phyloP scores from a whole-genome alignment of 1,140 invertebrate species.

The Eulimnadia texana region DNA sequence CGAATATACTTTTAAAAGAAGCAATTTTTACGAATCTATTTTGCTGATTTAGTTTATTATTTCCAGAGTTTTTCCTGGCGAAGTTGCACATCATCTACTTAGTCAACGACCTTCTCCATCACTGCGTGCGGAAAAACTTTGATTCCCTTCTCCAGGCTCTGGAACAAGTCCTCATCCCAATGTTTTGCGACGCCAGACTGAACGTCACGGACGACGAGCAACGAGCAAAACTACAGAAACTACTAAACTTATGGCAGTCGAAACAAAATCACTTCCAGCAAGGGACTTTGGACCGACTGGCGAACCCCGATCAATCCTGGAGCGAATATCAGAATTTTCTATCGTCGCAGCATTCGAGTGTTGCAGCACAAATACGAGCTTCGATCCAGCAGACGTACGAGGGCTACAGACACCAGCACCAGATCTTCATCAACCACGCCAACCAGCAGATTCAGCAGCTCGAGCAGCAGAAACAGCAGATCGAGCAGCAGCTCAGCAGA shows the following conservation, averaged over 20 bases:
- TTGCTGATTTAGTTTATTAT: constrained; percentile 37
- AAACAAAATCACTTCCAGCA: constrained; percentile 86
- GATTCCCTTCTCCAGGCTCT: constrained; percentile 78
- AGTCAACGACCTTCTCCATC: constrained; percentile 92
- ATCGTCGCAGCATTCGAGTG: constrained; percentile 55
- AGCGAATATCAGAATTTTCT: constrained; percentile 69
- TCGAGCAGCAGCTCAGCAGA: constrained; percentile 45
- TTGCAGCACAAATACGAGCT: constrained; percentile 56
- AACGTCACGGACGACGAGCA: constrained; percentile 65
- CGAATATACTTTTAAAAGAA: too few species aligned
- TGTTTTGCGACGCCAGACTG: constrained; percentile 83
- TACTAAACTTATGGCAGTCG: constrained; percentile 86
- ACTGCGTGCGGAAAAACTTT: constrained; percentile 89
- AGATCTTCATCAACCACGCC: constrained; percentile 83
- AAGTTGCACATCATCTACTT: constrained; percentile 94
- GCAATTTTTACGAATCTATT: too few species aligned
- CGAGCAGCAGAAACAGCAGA: constrained; percentile 58
- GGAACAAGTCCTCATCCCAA: constrained; percentile 85
- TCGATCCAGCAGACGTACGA: constrained; percentile 60
- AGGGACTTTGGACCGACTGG: constrained; percentile 67
- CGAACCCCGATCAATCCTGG: constrained; percentile 58
- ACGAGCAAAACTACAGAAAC: constrained; percentile 74
- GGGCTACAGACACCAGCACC: constrained; percentile 76
- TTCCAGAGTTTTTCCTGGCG: constrained; percentile 67
- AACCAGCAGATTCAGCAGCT: constrained; percentile 65